Conservation (phyloP, 2,113 vertebrate genomes). For the Sinocyclocheilus rhinocerous region DNA sequence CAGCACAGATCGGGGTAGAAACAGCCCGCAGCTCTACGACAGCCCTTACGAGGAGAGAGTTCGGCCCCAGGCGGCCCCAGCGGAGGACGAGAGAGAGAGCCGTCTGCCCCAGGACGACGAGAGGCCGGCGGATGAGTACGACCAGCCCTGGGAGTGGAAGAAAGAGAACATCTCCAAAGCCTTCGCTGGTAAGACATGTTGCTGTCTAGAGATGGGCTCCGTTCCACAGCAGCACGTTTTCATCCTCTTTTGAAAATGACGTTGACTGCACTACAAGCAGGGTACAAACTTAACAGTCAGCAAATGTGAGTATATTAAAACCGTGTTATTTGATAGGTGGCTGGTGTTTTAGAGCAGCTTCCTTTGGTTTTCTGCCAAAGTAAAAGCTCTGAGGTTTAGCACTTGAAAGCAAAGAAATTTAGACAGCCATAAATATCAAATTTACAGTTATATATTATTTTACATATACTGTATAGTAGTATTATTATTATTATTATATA, state of each 20-base stretch:
- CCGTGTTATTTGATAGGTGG: neutral
- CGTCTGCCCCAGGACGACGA: slow-evolving; percentile 93
- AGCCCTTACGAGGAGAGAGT: slow-evolving; percentile 86
- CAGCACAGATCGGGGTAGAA: slow-evolving; percentile 59
- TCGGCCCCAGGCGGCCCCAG: slow-evolving; percentile 37
- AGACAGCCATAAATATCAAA: neutral
- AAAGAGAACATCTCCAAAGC: slow-evolving; percentile 89
- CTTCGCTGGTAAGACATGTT: slow-evolving; percentile 81
- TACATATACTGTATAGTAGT: too few relatives aligned
- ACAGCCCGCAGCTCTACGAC: slow-evolving; percentile 86
- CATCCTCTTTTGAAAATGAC: neutral
- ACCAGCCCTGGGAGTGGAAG: slow-evolving; percentile 99
- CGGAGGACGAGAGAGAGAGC: slow-evolving; percentile 78
- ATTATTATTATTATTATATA: neutral
- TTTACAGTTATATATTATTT: neutral
- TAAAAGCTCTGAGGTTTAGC: neutral
- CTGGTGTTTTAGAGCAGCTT: too few relatives aligned
- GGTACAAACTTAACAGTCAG: neutral
- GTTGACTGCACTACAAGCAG: neutral
- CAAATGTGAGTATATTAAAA: neutral
- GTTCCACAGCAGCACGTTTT: neutral
- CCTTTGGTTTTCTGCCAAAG: neutral
- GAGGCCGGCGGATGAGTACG: slow-evolving; percentile 94
- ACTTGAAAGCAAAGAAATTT: neutral
- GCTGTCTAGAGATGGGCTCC: too few relatives aligned